Base-by-base conservation (phyloP, 2,888 invertebrate genomes). In the Tetropium fuscum region DNA sequence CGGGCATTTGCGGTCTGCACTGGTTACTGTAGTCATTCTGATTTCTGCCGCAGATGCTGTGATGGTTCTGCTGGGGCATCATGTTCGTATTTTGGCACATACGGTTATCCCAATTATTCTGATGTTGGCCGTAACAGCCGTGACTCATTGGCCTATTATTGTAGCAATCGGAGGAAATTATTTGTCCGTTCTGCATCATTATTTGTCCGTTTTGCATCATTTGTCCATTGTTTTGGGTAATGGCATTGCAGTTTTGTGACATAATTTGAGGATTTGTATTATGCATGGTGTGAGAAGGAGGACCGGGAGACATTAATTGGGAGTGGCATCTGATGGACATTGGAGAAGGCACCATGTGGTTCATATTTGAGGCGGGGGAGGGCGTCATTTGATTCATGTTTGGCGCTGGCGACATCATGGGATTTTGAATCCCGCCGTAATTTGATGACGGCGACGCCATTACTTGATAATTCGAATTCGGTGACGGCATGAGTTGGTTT, bases 271-370 rank as follows among this genome's bases (percentile, higher is more conserved):
- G 25, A 11, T 41, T 41, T 13, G 22, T 11, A 22, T 3, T 19
- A 13, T 25, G 16, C 25, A 44, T 59, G 43, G 70, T 71, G 38
- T 73, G 71, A 16, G 66, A 45, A n/a, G 55, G 53, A 51, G 58
- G 40, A 32, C 59, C 53, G 4, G 68, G 64, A 6, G 75, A 74
- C 64, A 75, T 72, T 51, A 75, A 61, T 60, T 78, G 78, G 0
- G 77, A 66, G 11, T 75, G 77, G 47, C 78, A 79, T 45, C 77
- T 64, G 16, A 71, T 61, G n/a, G 70, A 60, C 60, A 68, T 66
- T 2, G 73, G 71, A 3, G 71, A 69, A 8, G 59, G 57, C 22
- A 64, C 58, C 68, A 71, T 66, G 53, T 68, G 70, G 47, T 70
- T 70, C 13, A 64, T 56, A 22, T 73, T 74, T 2, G 70, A 67